Evolutionary conservation across 2,888 invertebrate species (phyloP).

Genomic region (Aphodius granarius): DNA sequence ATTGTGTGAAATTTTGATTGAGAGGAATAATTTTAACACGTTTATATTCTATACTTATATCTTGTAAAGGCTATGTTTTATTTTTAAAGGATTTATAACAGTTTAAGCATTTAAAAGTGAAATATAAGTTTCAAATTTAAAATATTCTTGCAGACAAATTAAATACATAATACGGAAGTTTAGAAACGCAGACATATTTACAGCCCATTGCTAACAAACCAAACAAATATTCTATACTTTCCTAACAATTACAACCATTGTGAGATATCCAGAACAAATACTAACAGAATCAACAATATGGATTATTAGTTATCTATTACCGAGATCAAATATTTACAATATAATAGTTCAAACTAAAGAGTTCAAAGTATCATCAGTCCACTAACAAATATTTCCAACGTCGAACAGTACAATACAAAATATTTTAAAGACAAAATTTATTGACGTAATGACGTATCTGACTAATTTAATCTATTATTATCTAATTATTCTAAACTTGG

Average conservation of each 20-base stretch:
- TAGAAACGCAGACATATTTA: neutral
- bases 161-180: neutral
- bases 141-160: neutral
- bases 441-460: no score
- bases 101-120: no score
- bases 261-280: neutral
- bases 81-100: no score
- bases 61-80: no score
- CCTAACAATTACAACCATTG: neutral
- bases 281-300: neutral
- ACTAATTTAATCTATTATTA: no score
- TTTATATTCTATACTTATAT: no score
- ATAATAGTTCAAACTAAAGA: no score
- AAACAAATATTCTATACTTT: neutral
- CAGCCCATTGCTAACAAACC: neutral
- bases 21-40: no score
- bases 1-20: no score
- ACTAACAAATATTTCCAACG: neutral
- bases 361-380: neutral
- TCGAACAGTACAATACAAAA: no score
- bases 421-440: neutral
- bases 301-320: neutral
- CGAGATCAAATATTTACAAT: neutral
- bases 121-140: neutral
- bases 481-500: no score